These are phyloP conservation scores for Balearica regulorum DNA, from an alignment of 2,797 vertebrate species.

Conservation along the genomic window DNA sequence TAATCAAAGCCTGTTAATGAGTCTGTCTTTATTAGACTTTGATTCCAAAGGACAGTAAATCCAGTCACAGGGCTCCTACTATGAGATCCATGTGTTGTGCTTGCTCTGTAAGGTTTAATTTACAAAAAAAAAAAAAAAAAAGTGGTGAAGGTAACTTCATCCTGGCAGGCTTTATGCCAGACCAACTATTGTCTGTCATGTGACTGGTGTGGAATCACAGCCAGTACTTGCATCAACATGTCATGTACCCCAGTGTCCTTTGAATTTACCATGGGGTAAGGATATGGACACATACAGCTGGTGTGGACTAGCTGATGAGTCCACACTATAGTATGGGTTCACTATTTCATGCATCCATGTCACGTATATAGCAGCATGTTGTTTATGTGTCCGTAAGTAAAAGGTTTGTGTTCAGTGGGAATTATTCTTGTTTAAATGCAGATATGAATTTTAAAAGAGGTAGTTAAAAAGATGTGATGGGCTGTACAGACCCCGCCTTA, in stretches of 20 bases:
- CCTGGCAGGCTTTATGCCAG: not conserved
- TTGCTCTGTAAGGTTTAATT: not conserved
- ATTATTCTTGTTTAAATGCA: not conserved
- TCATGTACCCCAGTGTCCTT: not conserved
- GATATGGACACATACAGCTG: not conserved
- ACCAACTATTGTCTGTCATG: not conserved
- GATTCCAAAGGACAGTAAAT: not conserved
- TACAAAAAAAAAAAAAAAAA: not conserved
- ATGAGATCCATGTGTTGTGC: not conserved
- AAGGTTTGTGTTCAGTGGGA: not conserved
- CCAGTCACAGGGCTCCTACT: not conserved
- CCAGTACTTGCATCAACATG: not conserved
- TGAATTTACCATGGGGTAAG: not conserved
- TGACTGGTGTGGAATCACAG: not conserved
- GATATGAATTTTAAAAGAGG: not conserved
- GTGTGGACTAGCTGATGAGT: not conserved
- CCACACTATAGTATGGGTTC: not conserved
- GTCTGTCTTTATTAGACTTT: not conserved
- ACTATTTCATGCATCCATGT: not conserved
- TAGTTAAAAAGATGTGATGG: not conserved
- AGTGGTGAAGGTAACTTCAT: not conserved
- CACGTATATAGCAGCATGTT: accelerated
- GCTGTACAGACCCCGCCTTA: not conserved
- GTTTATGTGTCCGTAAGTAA: not conserved
- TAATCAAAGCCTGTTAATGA: not conserved